phyloP scores from a whole-genome alignment of 1,140 invertebrate genomes.

The Zaprionus ornatus region DNA sequence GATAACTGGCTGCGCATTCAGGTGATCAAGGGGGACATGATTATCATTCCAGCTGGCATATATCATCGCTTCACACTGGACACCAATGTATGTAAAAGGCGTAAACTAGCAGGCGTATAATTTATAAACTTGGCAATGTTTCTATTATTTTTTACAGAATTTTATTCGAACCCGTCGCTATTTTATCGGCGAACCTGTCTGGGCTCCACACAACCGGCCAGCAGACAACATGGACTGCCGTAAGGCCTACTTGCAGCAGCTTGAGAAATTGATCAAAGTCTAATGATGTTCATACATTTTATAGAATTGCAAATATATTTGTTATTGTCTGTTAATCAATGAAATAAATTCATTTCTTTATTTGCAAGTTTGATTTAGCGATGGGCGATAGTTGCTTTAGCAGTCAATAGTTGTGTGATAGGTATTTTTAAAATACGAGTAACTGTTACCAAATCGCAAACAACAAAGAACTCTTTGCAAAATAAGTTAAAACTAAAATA shows the following conservation, averaged over 20 bases:
- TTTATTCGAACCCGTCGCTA: slow-evolving; percentile 93
- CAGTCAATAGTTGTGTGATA: background rate
- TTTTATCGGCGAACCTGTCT: slow-evolving; percentile 96
- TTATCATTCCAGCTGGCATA: slow-evolving; percentile 97
- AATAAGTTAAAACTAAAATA: background rate
- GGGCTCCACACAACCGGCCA: slow-evolving; percentile 95
- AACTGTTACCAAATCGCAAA: background rate
- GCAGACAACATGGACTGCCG: slow-evolving; percentile 93
- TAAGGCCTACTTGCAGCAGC: slow-evolving; percentile 88
- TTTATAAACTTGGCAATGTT: background rate
- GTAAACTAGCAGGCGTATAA: slow-evolving; percentile 83
- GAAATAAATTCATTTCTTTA: background rate
- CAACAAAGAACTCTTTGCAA: background rate
- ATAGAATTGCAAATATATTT: background rate
- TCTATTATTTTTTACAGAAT: slow-evolving; percentile 86
- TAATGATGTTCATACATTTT: slow-evolving; percentile 25
- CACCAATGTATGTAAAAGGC: slow-evolving; percentile 85
- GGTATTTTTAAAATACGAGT: background rate
- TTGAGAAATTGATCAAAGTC: slow-evolving; percentile 76
- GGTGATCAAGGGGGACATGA: slow-evolving; percentile 93
- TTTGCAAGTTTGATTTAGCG: background rate
- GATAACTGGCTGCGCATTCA: slow-evolving; percentile 97
- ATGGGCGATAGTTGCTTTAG: background rate
- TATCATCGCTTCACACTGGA: slow-evolving; percentile 99
- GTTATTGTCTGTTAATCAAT: background rate